Evolutionary conservation across 2,888 invertebrate species (phyloP), one percentile per base, ranked within the genome.

Genomic region (Caradrina clavipalpis): DNA sequence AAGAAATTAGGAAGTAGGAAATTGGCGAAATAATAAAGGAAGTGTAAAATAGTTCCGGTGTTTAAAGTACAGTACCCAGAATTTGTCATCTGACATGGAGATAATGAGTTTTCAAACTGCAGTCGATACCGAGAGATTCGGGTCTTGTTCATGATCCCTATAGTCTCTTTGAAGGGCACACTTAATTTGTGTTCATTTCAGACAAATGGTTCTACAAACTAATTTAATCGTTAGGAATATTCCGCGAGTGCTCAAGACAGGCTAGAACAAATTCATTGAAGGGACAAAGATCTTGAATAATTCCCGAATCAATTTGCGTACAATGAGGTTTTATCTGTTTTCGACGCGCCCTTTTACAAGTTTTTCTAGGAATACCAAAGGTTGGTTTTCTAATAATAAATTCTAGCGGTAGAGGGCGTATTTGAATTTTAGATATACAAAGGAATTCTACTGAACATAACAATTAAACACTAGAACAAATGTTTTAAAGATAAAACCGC

Each of bases 261-360:
- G 22, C 50, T n/a, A 26, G 19, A 49, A 73, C 21, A 67, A 70
- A 62, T 59, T 65, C 13, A 61, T 54, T 60, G 35, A 42, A 50
- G 19, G 55, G 39, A 69, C 58, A 69, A 80, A 59, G 55, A 56
- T 77, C 66, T 57, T 71, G 78, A 71, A 71, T 81, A 66, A 77
- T 66, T 60, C 19, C n/a, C 10, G 56, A 69, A 80, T 80, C 63
- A 58, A 76, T 80, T 80, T 76, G 15, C 51, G 47, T 49, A 66
- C 45, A 55, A 59, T 65, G 31, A 50, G 49, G 51, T 59, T 65
- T 47, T 2, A 22, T 47, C 31, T 53, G 55, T 53, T 54, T 50
- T 50, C 19, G 39, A 63, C 50, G 13, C 8, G 7, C 0, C 5
- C 5, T 17, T 49, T 13, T 45, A 7, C 21, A n/a, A 56, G 2